Conservation (phyloP, 2,113 vertebrate species). For the Tor tambroides region DNA sequence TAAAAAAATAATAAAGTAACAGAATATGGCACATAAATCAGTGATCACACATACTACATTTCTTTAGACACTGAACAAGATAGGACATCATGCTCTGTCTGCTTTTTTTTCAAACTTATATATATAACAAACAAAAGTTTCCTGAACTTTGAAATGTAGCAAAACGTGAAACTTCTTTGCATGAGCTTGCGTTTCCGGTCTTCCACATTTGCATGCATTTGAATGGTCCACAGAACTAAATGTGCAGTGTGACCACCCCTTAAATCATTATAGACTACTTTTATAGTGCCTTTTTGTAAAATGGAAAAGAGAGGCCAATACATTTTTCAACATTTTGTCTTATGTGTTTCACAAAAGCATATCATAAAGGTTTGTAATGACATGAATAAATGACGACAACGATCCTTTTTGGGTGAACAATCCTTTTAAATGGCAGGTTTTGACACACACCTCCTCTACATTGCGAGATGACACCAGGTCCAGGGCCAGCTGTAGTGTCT, state of each 20-base stretch:
- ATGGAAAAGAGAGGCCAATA: too few relatives aligned
- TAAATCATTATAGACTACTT: too few relatives aligned
- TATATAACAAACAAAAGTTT: background rate
- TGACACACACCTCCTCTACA: constrained; percentile 91
- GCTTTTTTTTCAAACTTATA: too few relatives aligned
- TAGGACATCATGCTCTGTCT: too few relatives aligned
- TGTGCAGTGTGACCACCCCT: background rate
- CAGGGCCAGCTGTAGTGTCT: constrained; percentile 94
- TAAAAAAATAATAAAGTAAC: background rate
- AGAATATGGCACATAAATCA: background rate
- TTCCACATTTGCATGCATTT: background rate
- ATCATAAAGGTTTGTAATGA: background rate
- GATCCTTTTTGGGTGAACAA: background rate
- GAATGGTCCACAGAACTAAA: background rate
- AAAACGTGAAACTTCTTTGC: background rate
- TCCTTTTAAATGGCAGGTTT: background rate
- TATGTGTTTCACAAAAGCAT: background rate
- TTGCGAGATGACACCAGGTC: constrained; percentile 98
- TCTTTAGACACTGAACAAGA: too few relatives aligned
- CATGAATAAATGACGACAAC: background rate
- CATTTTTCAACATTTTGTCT: background rate
- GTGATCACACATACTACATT: background rate
- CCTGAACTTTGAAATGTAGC: background rate
- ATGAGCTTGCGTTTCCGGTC: background rate
- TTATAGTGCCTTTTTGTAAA: too few relatives aligned